Percentiles rank a stretch among this genome's conserved stretches.
Evolutionary conservation across 1,140 invertebrate genomes (phyloP).

Genomic region (Zaprionus inermis): DNA sequence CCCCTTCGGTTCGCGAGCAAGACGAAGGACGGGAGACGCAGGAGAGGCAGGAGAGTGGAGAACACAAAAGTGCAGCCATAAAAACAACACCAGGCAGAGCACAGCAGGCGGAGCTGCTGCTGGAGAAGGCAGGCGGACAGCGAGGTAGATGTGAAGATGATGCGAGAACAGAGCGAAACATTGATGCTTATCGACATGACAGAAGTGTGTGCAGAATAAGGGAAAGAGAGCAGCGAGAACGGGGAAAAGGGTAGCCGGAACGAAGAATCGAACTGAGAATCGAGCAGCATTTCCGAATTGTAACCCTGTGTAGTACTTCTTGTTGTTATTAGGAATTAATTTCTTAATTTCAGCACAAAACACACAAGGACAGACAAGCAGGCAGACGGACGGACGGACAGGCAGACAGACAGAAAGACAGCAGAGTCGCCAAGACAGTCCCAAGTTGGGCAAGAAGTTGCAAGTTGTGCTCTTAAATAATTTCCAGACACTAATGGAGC

Average conservation of each 20-base stretch:
- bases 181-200: constrained; percentile 83
- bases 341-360: constrained; percentile 65
- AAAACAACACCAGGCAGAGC: constrained; percentile 72
- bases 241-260: background rate
- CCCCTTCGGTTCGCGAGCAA: background rate
- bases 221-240: background rate
- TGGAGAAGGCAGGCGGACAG: background rate
- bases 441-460: constrained; percentile 16
- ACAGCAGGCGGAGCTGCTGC: constrained; percentile 20
- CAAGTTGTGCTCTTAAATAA: constrained; percentile 72
- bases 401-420: background rate
- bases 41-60: constrained; percentile 27
- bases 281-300: background rate
- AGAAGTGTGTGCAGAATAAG: constrained; percentile 54
- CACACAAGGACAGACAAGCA: constrained; percentile 13
- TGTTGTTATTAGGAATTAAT: constrained; percentile 69
- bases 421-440: background rate
- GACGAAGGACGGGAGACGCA: no score
- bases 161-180: constrained; percentile 68
- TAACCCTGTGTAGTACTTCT: constrained; percentile 29
- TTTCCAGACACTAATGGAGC: constrained; percentile 83
- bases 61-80: constrained; percentile 83
- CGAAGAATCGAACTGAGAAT: background rate
- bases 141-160: constrained; percentile 47
- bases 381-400: background rate